Conservation (phyloP, 2,113 vertebrate species). For the Hyperopisus bebe region DNA sequence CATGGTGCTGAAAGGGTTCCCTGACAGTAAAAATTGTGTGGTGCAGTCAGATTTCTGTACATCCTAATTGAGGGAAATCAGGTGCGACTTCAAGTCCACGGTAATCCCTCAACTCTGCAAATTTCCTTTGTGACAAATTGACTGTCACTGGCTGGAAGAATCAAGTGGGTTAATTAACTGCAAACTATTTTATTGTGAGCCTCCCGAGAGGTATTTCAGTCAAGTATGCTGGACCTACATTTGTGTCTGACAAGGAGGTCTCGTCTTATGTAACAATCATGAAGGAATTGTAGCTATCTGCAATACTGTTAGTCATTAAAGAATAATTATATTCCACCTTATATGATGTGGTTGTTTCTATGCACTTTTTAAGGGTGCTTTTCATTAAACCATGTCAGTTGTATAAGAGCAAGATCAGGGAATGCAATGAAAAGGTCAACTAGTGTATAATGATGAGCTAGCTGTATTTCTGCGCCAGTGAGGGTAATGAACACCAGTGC, state of each 20-base stretch:
- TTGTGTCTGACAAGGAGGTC: not conserved
- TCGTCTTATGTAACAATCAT: not conserved
- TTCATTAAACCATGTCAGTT: not conserved
- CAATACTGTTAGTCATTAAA: not conserved
- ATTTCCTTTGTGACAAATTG: slow-evolving; percentile 1
- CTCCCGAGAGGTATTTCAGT: not conserved
- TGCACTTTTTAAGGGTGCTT: not conserved
- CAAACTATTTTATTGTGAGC: not conserved
- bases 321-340: not conserved
- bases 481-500: not conserved
- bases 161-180: slow-evolving; percentile 9
- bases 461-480: not conserved
- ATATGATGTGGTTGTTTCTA: not conserved
- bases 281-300: not conserved
- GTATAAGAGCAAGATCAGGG: not conserved
- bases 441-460: not conserved
- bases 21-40: not conserved
- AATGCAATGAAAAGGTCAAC: slow-evolving; percentile 3
- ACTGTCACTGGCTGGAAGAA: slow-evolving; percentile 7
- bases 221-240: not conserved
- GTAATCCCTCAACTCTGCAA: not conserved
- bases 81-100: not conserved
- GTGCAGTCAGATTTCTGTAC: not conserved
- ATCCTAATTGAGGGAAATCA: not conserved
- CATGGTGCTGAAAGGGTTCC: not conserved